Percentiles rank a stretch among this genome's conserved stretches.
These are phyloP conservation scores for Lepus europaeus DNA, from an alignment of 2,113 vertebrate species.

Conservation along the genomic window DNA sequence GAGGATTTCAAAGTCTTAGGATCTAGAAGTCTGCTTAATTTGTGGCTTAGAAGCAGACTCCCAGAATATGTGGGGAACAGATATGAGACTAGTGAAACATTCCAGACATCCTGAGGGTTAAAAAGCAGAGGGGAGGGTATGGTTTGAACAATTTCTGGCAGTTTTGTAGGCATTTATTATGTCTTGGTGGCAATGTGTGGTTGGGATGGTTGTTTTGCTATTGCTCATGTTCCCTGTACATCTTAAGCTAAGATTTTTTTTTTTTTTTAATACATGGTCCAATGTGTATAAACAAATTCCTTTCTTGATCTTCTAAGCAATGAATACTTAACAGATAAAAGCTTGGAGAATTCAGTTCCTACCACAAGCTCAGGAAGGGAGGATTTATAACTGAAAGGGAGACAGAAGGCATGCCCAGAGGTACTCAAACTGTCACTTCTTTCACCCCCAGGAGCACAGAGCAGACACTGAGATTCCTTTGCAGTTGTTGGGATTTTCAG, in stretches of 20 bases:
- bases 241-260: constrained; percentile 1
- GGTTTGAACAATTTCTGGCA: not conserved
- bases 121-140: not conserved
- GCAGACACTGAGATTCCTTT: not conserved
- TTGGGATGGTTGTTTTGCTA: not conserved
- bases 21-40: constrained; percentile 5
- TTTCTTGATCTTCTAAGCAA: constrained; percentile 48
- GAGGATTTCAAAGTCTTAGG: not conserved
- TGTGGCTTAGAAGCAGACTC: not conserved
- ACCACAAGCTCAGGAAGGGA: not conserved
- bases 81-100: constrained; percentile 3
- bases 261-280: not conserved
- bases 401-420: constrained; percentile 38
- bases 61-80: constrained; percentile 6
- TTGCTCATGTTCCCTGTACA: not conserved
- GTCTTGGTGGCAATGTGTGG: not conserved
- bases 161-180: not conserved
- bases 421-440: not conserved
- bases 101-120: not conserved
- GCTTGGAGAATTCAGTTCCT: constrained; percentile 13
- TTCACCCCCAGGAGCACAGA: not conserved
- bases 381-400: constrained; percentile 23
- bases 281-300: constrained; percentile 32
- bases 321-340: constrained; percentile 33
- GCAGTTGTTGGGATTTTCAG: not conserved